phyloP scores from a whole-genome alignment of 2,797 vertebrate genomes.

The Sebastes kiyomatsui region DNA sequence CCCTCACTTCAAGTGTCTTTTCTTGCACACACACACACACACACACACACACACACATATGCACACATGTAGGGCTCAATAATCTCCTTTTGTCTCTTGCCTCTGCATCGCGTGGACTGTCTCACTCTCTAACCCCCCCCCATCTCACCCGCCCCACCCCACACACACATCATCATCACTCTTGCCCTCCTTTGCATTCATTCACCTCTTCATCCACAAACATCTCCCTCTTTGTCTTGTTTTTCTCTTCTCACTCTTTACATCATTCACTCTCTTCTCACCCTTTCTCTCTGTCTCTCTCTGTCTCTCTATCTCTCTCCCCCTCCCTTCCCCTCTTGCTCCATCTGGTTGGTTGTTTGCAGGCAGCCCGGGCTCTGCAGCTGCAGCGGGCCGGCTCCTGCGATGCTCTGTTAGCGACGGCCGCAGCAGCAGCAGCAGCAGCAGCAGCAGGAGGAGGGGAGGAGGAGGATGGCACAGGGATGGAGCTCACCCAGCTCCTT shows the following conservation, averaged over 20 bases:
- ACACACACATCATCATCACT: neutral
- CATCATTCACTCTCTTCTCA: neutral
- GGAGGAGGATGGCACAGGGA: constrained; percentile 94
- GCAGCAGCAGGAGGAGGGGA: constrained; percentile 56
- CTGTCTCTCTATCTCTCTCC: neutral
- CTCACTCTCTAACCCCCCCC: neutral
- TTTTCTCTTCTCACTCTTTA: constrained; percentile 10
- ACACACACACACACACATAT: neutral
- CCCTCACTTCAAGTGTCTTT: neutral
- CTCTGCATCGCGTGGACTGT: constrained; percentile 46
- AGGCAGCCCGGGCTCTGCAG: constrained; percentile 84
- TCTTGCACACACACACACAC: neutral
- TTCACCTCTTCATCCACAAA: neutral
- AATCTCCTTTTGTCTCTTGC: neutral
- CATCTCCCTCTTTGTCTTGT: neutral
- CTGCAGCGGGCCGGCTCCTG: constrained; percentile 80
- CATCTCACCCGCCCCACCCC: neutral
- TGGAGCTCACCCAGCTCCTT: constrained; percentile 92
- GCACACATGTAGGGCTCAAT: neutral
- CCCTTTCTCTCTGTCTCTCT: neutral
- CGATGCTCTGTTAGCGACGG: constrained; percentile 82
- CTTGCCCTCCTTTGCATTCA: neutral
- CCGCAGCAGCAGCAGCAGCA: constrained; percentile 54
- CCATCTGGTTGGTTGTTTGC: constrained; percentile 69
- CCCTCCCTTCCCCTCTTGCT: constrained; percentile 37